Evolutionary conservation across 2,797 vertebrate species (phyloP).

Genomic region (Rhyacichthys aspro): DNA sequence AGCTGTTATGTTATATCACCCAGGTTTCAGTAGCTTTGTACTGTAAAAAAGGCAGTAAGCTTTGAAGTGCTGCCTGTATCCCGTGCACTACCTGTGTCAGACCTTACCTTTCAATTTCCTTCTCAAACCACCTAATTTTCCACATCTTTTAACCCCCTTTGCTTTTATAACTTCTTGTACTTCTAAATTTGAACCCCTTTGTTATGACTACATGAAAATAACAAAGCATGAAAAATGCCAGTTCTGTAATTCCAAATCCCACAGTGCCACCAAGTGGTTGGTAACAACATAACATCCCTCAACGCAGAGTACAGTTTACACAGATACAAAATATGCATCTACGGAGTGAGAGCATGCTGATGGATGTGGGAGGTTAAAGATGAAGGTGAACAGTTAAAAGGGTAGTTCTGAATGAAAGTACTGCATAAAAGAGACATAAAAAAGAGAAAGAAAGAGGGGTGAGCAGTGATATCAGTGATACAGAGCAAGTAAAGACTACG

Average conservation of each 20-base stretch:
- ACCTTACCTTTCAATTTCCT: constrained; percentile 8
- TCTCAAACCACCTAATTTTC: constrained; percentile 30
- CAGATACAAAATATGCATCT: constrained; percentile 18
- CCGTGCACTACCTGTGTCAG: constrained; percentile 32
- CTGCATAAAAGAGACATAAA: constrained; percentile 43
- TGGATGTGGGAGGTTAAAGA: constrained; percentile 49
- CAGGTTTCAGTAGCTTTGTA: constrained; percentile 42
- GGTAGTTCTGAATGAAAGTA: constrained; percentile 32
- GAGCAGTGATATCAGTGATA: constrained; percentile 24
- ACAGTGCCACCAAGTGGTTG: constrained; percentile 79
- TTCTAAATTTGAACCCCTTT: constrained; percentile 53
- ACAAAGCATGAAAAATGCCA: constrained; percentile 9
- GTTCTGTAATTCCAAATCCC: constrained; percentile 57
- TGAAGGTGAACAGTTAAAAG: constrained; percentile 56
- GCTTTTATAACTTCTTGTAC: constrained; percentile 44
- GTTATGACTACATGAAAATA: constrained; percentile 49
- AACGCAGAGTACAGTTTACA: constrained; percentile 3
- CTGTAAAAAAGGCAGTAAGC: constrained; percentile 39
- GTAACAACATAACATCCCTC: constrained; percentile 9
- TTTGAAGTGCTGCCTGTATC: constrained; percentile 39
- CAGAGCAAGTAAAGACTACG: constrained; percentile 8
- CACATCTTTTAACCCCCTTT: constrained; percentile 34
- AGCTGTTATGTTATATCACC: constrained; percentile 51
- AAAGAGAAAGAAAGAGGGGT: constrained; percentile 31
- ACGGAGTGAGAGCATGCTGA: constrained; percentile 31